phyloP scores from a whole-genome alignment of 2,113 vertebrate genomes.

The Eleginops maclovinus region DNA sequence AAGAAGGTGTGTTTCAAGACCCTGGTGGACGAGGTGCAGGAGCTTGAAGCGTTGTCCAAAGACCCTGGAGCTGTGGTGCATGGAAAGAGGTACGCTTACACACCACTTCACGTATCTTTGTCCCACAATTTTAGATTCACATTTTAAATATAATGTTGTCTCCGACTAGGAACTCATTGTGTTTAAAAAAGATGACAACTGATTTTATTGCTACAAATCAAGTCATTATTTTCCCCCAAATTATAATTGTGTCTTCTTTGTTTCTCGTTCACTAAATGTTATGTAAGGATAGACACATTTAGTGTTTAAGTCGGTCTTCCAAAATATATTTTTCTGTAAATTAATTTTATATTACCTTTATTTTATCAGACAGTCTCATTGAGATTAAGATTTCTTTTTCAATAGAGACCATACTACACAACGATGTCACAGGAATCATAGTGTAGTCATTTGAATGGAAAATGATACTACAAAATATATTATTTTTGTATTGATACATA shows the following conservation, averaged over 20 bases:
- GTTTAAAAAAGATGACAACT: too few species aligned
- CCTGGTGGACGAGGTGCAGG: conserved; percentile 97
- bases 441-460: too few species aligned
- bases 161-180: too few species aligned
- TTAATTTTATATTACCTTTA: too few species aligned
- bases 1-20: conserved; percentile 95
- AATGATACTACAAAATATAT: too few species aligned
- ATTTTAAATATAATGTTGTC: background rate
- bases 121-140: background rate
- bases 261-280: background rate
- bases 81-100: conserved; percentile 91
- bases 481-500: too few species aligned
- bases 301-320: background rate
- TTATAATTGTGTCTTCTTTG: background rate
- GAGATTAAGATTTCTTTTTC: too few species aligned
- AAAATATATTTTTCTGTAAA: too few species aligned
- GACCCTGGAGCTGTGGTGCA: conserved; percentile 96
- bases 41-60: conserved; percentile 95
- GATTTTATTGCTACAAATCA: too few species aligned
- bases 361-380: background rate
- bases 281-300: too few species aligned
- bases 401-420: too few species aligned
- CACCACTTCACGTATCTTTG: background rate
- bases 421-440: too few species aligned
- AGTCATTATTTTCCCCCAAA: background rate